Conservation (phyloP, 2,113 vertebrate genomes). For the Lutjanus erythropterus region DNA sequence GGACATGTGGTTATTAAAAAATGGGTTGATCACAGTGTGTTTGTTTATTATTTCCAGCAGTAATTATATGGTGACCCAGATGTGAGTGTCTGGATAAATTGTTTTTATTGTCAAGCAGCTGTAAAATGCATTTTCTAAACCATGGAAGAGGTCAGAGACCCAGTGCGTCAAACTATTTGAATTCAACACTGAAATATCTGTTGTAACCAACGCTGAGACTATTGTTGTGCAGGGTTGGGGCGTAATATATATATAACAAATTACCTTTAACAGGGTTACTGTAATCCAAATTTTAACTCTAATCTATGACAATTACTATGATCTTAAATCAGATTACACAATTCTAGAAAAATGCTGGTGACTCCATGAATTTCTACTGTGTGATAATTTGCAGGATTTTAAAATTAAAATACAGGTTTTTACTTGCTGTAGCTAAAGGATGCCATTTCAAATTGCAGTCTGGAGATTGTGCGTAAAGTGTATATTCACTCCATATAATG, state of each 20-base stretch:
- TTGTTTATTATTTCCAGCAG: not conserved
- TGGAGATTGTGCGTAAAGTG: slow-evolving; percentile 3
- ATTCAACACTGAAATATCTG: slow-evolving; percentile 12
- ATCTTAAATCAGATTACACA: slow-evolving; percentile 3
- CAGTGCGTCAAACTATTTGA: slow-evolving; percentile 17
- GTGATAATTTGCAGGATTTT: not conserved
- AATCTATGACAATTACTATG: not conserved
- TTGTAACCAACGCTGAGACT: not conserved
- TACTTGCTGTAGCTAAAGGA: not conserved
- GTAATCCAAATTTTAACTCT: slow-evolving; percentile 5
- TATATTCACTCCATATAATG: not conserved
- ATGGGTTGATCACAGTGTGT: not conserved
- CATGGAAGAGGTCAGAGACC: slow-evolving; percentile 16
- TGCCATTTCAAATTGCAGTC: not conserved
- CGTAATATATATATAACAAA: not conserved
- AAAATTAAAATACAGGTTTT: not conserved
- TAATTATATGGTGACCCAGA: not conserved
- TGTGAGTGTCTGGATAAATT: slow-evolving; percentile 9
- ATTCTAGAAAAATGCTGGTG: slow-evolving; percentile 8
- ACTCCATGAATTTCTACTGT: not conserved
- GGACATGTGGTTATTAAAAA: not conserved
- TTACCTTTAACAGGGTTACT: not conserved
- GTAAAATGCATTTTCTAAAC: slow-evolving; percentile 25
- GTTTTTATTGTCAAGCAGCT: slow-evolving; percentile 39
- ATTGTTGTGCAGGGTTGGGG: slow-evolving; percentile 1